These are phyloP conservation scores for Anguilla megastoma DNA, from an alignment of 2,797 vertebrate species.

Conservation along the genomic window DNA sequence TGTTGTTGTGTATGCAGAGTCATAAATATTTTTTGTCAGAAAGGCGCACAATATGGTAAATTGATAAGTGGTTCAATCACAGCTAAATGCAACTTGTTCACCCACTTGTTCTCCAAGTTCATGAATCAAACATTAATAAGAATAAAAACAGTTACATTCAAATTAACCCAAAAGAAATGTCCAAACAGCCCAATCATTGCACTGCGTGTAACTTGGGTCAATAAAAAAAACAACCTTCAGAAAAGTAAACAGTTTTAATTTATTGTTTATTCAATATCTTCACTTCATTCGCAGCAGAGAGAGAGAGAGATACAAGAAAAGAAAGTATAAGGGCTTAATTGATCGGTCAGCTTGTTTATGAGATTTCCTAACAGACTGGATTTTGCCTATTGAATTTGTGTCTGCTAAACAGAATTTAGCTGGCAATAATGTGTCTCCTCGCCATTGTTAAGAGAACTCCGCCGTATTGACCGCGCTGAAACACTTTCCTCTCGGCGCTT, in stretches of 20 bases:
- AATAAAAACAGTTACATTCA: background rate
- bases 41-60: background rate
- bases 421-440: slow-evolving; percentile 45
- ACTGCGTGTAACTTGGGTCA: background rate
- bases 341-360: slow-evolving; percentile 48
- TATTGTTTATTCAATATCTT: slow-evolving; percentile 31
- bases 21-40: background rate
- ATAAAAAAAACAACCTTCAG: background rate
- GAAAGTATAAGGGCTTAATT: slow-evolving; percentile 29
- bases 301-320: background rate
- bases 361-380: slow-evolving; percentile 48
- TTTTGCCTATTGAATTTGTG: slow-evolving; percentile 50
- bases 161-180: slow-evolving; percentile 4
- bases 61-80: background rate
- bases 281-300: slow-evolving; percentile 18
- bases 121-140: background rate
- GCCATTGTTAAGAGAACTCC: slow-evolving; percentile 45
- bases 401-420: slow-evolving; percentile 48
- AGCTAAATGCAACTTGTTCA: background rate
- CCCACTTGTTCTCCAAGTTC: background rate
- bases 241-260: slow-evolving; percentile 7
- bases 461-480: slow-evolving; percentile 44
- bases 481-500: slow-evolving; percentile 37
- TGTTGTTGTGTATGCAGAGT: background rate
- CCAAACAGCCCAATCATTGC: background rate